phyloP scores from a whole-genome alignment of 1,140 invertebrate species.

The Calosoma granatense region DNA sequence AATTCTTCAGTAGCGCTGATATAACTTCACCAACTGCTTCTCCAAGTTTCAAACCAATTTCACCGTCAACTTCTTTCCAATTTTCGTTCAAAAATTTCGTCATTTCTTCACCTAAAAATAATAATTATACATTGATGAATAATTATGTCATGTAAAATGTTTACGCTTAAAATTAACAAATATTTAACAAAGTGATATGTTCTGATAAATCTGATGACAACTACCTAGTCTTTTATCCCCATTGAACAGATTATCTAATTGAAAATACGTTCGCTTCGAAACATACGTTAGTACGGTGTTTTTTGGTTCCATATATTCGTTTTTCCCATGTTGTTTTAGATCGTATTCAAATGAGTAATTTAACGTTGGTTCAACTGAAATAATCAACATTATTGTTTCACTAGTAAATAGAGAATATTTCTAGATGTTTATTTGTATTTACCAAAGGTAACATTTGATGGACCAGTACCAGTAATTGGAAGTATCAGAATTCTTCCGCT shows the following conservation, averaged over 20 bases:
- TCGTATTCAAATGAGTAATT: too few species aligned
- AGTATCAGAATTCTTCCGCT: slow-evolving; percentile 28
- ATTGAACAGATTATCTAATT: slow-evolving; percentile 28
- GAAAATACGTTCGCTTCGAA: slow-evolving; percentile 21
- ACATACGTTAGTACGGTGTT: slow-evolving; percentile 15
- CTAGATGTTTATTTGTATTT: too few species aligned
- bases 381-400: too few species aligned
- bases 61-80: slow-evolving; percentile 36
- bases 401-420: too few species aligned
- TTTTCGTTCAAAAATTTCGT: slow-evolving; percentile 40
- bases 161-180: too few species aligned
- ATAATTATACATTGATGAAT: not conserved
- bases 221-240: slow-evolving; percentile 28
- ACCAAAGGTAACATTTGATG: slow-evolving; percentile 29
- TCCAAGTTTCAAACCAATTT: slow-evolving; percentile 27
- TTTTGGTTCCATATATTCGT: slow-evolving; percentile 18
- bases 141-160: too few species aligned
- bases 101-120: slow-evolving; percentile 34
- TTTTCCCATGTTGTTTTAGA: not conserved
- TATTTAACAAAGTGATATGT: too few species aligned
- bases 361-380: too few species aligned
- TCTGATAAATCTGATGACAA: too few species aligned
- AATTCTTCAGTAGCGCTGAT: not conserved
- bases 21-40: not conserved
- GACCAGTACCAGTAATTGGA: slow-evolving; percentile 33